Evolutionary conservation across 2,888 invertebrate genomes (phyloP).

Genomic region (Apamea sordens): DNA sequence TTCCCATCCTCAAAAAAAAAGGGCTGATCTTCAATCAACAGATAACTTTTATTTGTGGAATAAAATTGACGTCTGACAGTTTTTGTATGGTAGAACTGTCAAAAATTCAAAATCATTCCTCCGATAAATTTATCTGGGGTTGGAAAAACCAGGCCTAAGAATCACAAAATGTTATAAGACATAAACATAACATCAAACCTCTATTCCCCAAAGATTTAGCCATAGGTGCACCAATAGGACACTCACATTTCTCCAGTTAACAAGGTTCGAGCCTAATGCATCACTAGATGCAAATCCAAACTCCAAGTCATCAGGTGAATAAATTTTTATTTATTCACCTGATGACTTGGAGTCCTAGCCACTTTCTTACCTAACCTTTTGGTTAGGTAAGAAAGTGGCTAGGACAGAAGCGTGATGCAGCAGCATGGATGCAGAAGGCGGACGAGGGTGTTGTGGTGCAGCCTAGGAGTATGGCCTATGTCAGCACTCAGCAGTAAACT

Average conservation of each 20-base stretch:
- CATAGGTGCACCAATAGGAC: background rate
- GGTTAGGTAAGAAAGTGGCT: background rate
- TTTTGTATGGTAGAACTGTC: no score
- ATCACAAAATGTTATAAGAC: background rate
- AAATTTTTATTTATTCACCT: no score
- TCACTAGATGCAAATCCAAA: background rate
- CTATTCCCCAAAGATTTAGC: background rate
- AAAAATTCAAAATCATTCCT: no score
- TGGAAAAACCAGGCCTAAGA: no score
- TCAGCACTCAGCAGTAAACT: background rate
- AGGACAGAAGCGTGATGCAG: background rate
- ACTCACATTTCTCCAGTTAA: background rate
- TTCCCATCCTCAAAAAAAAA: no score
- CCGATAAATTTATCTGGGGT: no score
- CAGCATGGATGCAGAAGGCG: background rate
- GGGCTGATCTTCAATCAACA: no score
- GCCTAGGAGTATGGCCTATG: background rate
- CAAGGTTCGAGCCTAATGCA: background rate
- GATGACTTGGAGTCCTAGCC: no score
- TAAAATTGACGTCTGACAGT: no score
- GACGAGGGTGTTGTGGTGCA: background rate
- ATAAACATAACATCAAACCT: background rate
- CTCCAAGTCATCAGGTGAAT: background rate
- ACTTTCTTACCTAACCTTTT: no score
- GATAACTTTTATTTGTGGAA: no score